A percentile compares a stretch with the other conserved stretches of the same genome.
phyloP scores from a whole-genome alignment of 2,888 invertebrate genomes.

The Cosmorhoe ocellata region DNA sequence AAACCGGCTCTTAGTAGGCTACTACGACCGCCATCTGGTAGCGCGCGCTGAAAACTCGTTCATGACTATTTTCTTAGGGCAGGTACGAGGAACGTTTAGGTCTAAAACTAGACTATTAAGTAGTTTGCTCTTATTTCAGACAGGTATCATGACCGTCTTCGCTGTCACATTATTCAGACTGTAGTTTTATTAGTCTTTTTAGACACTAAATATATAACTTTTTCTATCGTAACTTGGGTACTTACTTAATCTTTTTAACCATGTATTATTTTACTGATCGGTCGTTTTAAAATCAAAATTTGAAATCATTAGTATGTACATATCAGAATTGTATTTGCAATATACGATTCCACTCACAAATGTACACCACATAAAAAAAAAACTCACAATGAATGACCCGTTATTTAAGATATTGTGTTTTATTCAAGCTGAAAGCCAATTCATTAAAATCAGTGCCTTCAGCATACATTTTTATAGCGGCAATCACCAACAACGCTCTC shows the following conservation, averaged over 20 bases:
- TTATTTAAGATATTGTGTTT: constrained; percentile 22
- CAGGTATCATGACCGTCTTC: constrained; percentile 24
- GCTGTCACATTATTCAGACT: neutral
- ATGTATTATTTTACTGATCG: too few species aligned
- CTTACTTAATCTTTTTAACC: too few species aligned
- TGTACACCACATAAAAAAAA: neutral
- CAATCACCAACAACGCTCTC: constrained; percentile 64
- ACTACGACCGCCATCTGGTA: constrained; percentile 59
- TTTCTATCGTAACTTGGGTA: too few species aligned
- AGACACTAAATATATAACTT: neutral
- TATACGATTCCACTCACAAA: too few species aligned
- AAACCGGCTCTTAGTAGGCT: neutral
- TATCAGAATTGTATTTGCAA: too few species aligned
- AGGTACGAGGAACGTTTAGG: constrained; percentile 10
- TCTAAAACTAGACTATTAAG: constrained; percentile 24
- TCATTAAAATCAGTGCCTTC: constrained; percentile 61
- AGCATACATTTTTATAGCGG: constrained; percentile 74
- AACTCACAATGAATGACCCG: neutral
- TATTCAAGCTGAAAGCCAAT: constrained; percentile 42
- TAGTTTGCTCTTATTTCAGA: constrained; percentile 18
- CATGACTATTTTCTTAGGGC: constrained; percentile 28
- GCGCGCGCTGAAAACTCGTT: constrained; percentile 43
- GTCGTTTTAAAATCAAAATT: too few species aligned
- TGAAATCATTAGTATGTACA: neutral
- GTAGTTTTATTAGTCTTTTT: neutral